These are phyloP conservation scores for Pyrrhosoma nymphula DNA, from an alignment of 2,888 invertebrate genomes.

Conservation along the genomic window DNA sequence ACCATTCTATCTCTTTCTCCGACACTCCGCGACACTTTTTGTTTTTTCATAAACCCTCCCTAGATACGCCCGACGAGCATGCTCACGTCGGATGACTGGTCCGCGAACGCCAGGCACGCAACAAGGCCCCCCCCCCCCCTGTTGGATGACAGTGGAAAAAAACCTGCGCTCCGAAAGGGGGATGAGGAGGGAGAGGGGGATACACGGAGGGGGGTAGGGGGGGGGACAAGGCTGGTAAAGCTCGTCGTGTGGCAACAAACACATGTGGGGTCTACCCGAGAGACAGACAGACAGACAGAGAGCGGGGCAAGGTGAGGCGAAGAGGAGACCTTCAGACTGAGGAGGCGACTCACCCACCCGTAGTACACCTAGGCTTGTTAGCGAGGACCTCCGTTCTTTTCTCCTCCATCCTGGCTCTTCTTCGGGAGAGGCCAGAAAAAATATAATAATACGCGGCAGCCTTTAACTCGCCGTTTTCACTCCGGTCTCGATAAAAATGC, in stretches of 20 bases:
- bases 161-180: not conserved
- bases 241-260: no score
- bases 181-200: no score
- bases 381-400: not conserved
- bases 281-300: not conserved
- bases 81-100: slow-evolving; percentile 29
- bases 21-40: not conserved
- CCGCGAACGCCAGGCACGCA: not conserved
- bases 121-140: not conserved
- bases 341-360: not conserved
- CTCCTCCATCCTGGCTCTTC: not conserved
- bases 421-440: not conserved
- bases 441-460: not conserved
- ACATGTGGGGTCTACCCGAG: no score
- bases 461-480: not conserved
- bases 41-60: not conserved
- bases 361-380: not conserved
- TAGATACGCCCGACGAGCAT: not conserved
- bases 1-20: not conserved
- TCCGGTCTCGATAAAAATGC: not conserved
- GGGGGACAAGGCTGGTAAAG: not conserved
- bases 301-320: not conserved
- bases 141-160: not conserved
- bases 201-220: not conserved
- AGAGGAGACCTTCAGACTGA: not conserved